A percentile compares a stretch with the other conserved stretches of the same genome.
These are phyloP conservation scores for Gymnogyps californianus DNA, from an alignment of 2,113 vertebrate species.

Conservation along the genomic window DNA sequence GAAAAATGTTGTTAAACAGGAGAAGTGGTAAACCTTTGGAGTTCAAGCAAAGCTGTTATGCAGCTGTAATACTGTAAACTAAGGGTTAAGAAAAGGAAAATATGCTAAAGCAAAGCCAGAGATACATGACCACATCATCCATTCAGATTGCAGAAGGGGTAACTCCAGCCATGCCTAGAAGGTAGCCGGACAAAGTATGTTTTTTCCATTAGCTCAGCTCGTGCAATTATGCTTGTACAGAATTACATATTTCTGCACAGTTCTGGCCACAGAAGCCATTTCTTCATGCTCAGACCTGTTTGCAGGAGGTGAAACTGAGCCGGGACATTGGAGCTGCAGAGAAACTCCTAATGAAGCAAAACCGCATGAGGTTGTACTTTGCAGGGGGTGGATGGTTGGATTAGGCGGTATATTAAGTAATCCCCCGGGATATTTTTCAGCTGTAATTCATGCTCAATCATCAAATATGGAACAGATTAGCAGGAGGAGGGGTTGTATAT, in stretches of 20 bases:
- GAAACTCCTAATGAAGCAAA: slow-evolving; percentile 51
- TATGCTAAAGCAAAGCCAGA: not conserved
- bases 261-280: slow-evolving; percentile 46
- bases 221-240: not conserved
- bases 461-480: slow-evolving; percentile 63
- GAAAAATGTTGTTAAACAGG: not conserved
- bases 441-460: slow-evolving; percentile 31
- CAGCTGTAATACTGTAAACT: not conserved
- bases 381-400: slow-evolving; percentile 40
- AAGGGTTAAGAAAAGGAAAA: slow-evolving; percentile 42
- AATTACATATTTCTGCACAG: slow-evolving; percentile 33
- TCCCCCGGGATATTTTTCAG: slow-evolving; percentile 46
- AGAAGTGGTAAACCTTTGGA: not conserved
- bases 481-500: slow-evolving; percentile 8
- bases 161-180: slow-evolving; percentile 49
- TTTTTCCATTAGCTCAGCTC: slow-evolving; percentile 62
- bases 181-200: slow-evolving; percentile 1
- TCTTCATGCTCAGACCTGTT: slow-evolving; percentile 56
- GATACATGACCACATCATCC: slow-evolving; percentile 6
- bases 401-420: slow-evolving; percentile 42
- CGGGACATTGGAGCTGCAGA: slow-evolving; percentile 16
- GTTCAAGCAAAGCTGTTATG: not conserved
- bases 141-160: not conserved
- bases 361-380: slow-evolving; percentile 24
- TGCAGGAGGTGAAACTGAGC: slow-evolving; percentile 57